Evolutionary conservation across 2,888 invertebrate genomes (phyloP), one percentile per base, ranked within the genome.

Genomic region (Gastracanthus pulcherrimus): DNA sequence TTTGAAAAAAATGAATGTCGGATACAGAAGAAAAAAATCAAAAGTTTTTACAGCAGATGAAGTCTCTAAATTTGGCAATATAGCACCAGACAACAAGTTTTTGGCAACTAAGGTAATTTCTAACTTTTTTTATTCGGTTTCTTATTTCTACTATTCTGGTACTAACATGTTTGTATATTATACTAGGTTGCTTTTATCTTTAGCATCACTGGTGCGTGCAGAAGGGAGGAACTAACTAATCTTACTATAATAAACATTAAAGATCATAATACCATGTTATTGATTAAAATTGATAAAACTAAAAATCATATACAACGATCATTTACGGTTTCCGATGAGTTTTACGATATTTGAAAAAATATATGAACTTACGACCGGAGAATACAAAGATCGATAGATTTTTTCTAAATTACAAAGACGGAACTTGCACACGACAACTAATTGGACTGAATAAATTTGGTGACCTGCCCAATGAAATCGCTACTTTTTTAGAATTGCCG

Each of bases 141-240:
- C n/a, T n/a, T n/a, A n/a, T n/a, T n/a, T n/a, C n/a, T n/a, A n/a
- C n/a, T n/a, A n/a, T n/a, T n/a, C n/a, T n/a, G n/a, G n/a, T 60
- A 29, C 31, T 64, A 64, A 31, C 23, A 36, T 64, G 1, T 51
- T 36, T 80, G 45, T 16, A 75, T 26, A 19, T 74, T 75, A n/a
- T n/a, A n/a, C n/a, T 41, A 83, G 83, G 81, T 84, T 62, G 84
- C 67, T 19, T 55, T 85, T 19, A 80, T 86, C 51, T 36, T 84
- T 71, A 83, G 86, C 16, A 80, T 84, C 23, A 45, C 76, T 58
- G 85, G 83, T 34, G 85, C 84, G 26, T 85, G 83, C 45, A 58
- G 82, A 48, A 74, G 67, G 72, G 79, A 81, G n/a, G 85, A 86
- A 31, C 48, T 85, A 7, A 62, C 41, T 13, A 76, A 83, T 23